Base-by-base conservation (phyloP, 2,797 vertebrate genomes). In the Myripristis murdjan region DNA sequence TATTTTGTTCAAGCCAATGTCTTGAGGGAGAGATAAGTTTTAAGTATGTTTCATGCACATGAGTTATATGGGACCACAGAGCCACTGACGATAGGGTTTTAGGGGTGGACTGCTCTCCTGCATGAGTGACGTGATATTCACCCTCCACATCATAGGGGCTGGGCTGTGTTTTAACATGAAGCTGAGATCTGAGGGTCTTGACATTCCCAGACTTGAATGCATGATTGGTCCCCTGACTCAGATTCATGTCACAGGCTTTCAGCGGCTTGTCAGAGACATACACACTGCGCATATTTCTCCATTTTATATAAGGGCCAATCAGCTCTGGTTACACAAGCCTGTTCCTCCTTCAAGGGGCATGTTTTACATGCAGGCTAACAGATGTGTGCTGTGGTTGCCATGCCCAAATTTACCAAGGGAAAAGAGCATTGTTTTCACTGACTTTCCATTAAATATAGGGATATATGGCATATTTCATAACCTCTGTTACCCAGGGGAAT, bases 161-260 rank as follows among this genome's bases (percentile, higher is more conserved):
- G 52, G 58, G 46, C 71, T 73, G 63, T 73, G 78, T 69, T 85
- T 87, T 54, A 86, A 74, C 86, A 83, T 15, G 71, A 81, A 66
- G 37, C 74, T 18, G 37, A 74, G 79, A 85, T 84, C 73, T 7
- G n/a, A 75, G 79, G 69, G 76, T 83, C 77, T 75, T 22, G 37
- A 79, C 72, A 83, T 87, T 87, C 83, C 73, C 73, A 28, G 7
- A 47, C 73, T 90, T 83, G 81, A 92, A 91, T 82, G 84, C 67
- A 70, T 44, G 83, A 89, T 84, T 70, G 81, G 82, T 92, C 87
- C 86, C 85, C 53, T 64, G 76, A 81, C 87, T 82, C 66, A 56
- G 81, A 78, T 87, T 79, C 78, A 71, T 88, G 88, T 88, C 84
- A 80, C 82, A 78, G 73, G 77, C 81, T 91, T 91, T 92, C 91